Base-by-base conservation (phyloP, 2,797 vertebrate species). In the Psittacula echo region DNA sequence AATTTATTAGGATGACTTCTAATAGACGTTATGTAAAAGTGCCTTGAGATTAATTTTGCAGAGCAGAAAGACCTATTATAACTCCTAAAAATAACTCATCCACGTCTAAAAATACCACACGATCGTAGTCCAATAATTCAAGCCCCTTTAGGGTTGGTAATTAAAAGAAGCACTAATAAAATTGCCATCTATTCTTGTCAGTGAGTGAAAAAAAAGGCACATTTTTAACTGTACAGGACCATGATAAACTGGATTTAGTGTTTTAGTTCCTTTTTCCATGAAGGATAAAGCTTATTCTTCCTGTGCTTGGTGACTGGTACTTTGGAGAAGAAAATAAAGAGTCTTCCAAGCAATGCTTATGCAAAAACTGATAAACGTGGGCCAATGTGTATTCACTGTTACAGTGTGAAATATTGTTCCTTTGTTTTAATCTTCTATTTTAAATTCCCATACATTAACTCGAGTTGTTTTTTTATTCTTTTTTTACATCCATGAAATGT, bases 1-100 rank as follows among this genome's bases (percentile, higher is more conserved):
- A 51, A 86, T 76, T 86, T 73, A 62, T 74, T 44, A 32, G 48
- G 42, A 70, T 53, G 8, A 72, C 70, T 93, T 77, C 51, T 83
- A 73, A 74, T 34, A 70, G 42, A 65, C 2, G 2, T 50, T 81
- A 44, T 74, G 11, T 77, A 82, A 60, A 87, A 90, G 34, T n/a
- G 62, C 23, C 45, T 87, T 66, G 34, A 88, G 83, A 85, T 70
- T 72, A 90, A 80, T 95, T 90, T 48, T 50, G 22, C 32, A 80
- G 73, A 76, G n/a, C 34, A 83, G 65, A 85, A 90, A 21, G 34
- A 90, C 70, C 34, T 74, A 77, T 86, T 86, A 92, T 77, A 53
- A 62, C 68, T 66, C 51, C 66, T 86, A 92, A 95, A 95, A 96
- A 87, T 77, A 93, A 81, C 56, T 53, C 79, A 14, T 19, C n/a